These are phyloP conservation scores for Buceros bicornis DNA, from an alignment of 2,797 vertebrate species.

Conservation along the genomic window DNA sequence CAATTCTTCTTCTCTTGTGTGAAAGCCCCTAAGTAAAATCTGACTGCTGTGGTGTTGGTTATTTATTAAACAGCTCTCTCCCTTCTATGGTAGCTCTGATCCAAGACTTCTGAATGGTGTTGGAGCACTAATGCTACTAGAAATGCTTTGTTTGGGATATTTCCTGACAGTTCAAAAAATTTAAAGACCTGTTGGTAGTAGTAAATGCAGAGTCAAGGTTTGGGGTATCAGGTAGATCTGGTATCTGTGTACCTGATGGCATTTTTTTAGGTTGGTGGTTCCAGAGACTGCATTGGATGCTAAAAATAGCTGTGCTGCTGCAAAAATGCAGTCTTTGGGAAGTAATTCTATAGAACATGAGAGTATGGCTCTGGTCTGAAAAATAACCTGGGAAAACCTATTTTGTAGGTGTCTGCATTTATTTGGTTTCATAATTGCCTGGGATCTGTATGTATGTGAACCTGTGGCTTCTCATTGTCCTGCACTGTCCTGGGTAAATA, in stretches of 20 bases:
- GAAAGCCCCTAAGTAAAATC: not conserved
- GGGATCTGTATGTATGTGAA: not conserved
- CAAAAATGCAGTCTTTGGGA: not conserved
- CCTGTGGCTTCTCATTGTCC: not conserved
- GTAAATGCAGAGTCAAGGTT: not conserved
- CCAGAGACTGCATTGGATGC: not conserved
- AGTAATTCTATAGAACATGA: not conserved
- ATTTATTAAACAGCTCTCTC: not conserved
- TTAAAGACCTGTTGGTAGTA: not conserved
- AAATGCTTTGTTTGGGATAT: not conserved
- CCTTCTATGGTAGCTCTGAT: not conserved
- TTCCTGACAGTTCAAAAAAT: not conserved
- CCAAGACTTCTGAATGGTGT: not conserved
- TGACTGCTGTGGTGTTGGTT: not conserved
- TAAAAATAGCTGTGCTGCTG: not conserved
- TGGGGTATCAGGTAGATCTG: not conserved
- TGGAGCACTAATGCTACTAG: not conserved
- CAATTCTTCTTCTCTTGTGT: not conserved
- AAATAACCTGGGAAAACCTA: not conserved
- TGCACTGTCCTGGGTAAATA: not conserved
- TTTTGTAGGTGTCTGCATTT: not conserved
- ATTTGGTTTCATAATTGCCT: not conserved
- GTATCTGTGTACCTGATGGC: rapidly evolving
- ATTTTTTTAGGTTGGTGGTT: not conserved
- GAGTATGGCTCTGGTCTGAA: not conserved